A percentile compares a stretch with the other conserved stretches of the same genome.
phyloP scores from a whole-genome alignment of 2,113 vertebrate genomes.

The Ictalurus punctatus region DNA sequence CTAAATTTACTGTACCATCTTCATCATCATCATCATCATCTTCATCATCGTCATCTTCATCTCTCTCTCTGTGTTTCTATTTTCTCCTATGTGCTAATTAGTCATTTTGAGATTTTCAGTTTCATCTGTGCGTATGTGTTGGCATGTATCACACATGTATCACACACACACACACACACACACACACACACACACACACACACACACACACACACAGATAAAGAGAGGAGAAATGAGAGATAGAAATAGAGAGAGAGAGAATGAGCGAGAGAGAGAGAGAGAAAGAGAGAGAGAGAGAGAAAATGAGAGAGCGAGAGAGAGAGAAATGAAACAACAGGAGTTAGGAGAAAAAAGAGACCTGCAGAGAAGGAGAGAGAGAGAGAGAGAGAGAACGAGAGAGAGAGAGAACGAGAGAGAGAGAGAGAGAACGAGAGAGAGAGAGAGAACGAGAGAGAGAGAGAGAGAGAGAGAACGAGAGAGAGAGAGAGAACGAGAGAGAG shows the following conservation, averaged over 20 bases:
- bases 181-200: not conserved
- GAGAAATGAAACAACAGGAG: not conserved
- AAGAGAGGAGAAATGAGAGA: no score
- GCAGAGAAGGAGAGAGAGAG: not conserved
- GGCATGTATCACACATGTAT: not conserved
- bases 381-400: not conserved
- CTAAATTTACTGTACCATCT: not conserved
- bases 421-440: not conserved
- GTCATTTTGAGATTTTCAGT: not conserved
- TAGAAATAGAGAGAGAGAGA: no score
- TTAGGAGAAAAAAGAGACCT: not conserved
- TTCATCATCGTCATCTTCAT: not conserved
- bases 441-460: not conserved
- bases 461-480: not conserved
- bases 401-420: no score
- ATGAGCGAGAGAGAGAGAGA: no score
- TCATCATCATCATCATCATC: not conserved
- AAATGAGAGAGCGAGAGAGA: not conserved
- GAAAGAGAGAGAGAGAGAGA: no score
- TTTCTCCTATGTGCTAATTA: not conserved
- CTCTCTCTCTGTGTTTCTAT: not conserved
- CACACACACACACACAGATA: not conserved
- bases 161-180: not conserved
- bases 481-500: not conserved
- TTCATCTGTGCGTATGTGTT: not conserved